Conservation (phyloP, 2,113 vertebrate genomes). For the Ochotona princeps region DNA sequence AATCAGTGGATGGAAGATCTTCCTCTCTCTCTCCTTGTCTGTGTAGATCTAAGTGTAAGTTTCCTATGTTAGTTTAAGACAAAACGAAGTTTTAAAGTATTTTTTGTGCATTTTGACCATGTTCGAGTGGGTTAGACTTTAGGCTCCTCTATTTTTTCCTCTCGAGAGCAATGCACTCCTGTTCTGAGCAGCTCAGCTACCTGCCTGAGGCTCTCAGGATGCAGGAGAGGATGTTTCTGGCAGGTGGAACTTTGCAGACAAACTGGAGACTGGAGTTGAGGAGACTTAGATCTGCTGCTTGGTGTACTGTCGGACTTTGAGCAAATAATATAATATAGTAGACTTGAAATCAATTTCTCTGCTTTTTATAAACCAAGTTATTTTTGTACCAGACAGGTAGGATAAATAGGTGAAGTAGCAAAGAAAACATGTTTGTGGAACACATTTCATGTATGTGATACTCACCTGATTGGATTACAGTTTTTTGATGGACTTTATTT, state of each 20-base stretch:
- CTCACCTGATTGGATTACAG: neutral
- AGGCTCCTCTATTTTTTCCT: neutral
- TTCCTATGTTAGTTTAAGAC: no score
- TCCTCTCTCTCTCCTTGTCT: no score
- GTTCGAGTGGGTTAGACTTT: neutral
- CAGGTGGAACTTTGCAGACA: neutral
- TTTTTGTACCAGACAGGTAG: neutral
- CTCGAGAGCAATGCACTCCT: neutral
- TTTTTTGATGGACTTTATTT: neutral
- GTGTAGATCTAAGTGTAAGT: no score
- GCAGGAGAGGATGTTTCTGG: neutral
- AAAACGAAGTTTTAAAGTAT: neutral
- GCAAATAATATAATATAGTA: neutral
- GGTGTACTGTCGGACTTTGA: neutral
- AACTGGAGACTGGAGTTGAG: neutral
- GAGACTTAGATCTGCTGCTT: neutral
- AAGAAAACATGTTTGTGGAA: neutral
- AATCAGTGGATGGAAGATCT: no score
- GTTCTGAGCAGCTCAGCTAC: neutral
- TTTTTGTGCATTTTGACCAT: neutral
- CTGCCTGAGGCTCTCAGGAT: neutral
- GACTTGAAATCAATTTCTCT: neutral
- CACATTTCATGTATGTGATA: neutral
- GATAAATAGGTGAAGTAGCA: neutral
- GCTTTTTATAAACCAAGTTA: neutral